Conservation (phyloP, 2,113 vertebrate species). For the Pomatorhinus ruficollis region DNA sequence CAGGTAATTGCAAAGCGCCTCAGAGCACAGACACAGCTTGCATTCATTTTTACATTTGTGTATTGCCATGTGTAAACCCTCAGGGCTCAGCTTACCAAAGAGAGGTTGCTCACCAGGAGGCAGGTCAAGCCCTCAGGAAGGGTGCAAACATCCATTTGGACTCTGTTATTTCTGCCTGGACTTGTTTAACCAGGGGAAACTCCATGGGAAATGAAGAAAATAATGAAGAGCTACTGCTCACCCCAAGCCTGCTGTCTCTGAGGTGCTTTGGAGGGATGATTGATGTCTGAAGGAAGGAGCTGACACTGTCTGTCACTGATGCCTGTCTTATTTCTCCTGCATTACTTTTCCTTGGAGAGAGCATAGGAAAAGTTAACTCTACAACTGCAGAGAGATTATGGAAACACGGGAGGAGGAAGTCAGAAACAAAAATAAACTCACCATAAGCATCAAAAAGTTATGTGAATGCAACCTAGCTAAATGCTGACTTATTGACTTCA, state of each 20-base stretch:
- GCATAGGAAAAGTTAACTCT: background rate
- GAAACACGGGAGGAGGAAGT: background rate
- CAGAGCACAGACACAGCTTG: background rate
- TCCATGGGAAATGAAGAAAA: background rate
- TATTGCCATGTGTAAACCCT: background rate
- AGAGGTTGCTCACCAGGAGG: background rate
- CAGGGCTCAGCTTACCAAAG: background rate
- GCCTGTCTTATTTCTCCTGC: background rate
- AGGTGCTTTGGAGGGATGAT: background rate
- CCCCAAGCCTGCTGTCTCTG: background rate
- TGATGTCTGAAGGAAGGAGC: background rate
- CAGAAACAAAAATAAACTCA: background rate
- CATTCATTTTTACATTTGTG: background rate
- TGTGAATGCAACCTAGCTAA: background rate
- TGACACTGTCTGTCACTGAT: background rate
- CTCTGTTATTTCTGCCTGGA: background rate
- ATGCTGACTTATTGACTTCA: background rate
- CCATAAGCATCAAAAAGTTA: background rate
- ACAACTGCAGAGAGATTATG: background rate
- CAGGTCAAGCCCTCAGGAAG: background rate
- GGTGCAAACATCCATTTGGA: background rate
- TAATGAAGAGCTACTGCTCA: background rate
- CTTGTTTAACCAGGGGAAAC: background rate
- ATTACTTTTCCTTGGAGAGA: background rate
- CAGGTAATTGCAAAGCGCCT: background rate